These are phyloP conservation scores for Heterodera carotae DNA, from an alignment of 1,140 invertebrate species.

Conservation along the genomic window DNA sequence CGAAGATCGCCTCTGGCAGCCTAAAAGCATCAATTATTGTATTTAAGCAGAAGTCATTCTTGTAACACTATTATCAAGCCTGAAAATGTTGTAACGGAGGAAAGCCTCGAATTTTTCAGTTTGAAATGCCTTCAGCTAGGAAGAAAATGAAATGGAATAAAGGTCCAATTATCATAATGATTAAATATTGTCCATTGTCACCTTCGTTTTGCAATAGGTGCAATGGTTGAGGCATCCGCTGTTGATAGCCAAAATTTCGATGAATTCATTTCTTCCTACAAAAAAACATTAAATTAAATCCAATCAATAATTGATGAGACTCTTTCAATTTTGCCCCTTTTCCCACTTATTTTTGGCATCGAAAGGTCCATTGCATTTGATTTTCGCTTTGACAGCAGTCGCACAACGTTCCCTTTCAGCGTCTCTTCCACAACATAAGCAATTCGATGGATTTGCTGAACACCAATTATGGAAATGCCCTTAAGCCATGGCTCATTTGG, in stretches of 20 bases:
- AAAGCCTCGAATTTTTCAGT: too few relatives aligned
- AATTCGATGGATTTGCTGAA: slow-evolving; percentile 96
- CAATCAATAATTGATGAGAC: too few relatives aligned
- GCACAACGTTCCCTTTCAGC: slow-evolving; percentile 76
- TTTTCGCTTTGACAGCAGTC: slow-evolving; percentile 55
- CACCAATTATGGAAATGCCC: slow-evolving; percentile 77
- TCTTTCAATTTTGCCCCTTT: slow-evolving; percentile 66
- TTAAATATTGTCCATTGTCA: neutral
- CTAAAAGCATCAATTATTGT: slow-evolving; percentile 24
- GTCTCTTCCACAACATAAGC: slow-evolving; percentile 87
- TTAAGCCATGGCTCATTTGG: slow-evolving; percentile 59
- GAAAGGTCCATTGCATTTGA: slow-evolving; percentile 17
- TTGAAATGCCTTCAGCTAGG: too few relatives aligned
- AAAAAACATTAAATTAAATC: neutral
- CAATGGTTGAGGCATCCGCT: slow-evolving; percentile 97
- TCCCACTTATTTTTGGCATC: slow-evolving; percentile 72
- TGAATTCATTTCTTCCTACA: slow-evolving; percentile 82
- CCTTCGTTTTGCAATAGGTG: slow-evolving; percentile 98
- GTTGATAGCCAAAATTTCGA: slow-evolving; percentile 97
- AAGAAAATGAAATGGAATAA: neutral
- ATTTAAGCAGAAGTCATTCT: too few relatives aligned
- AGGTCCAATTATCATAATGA: neutral
- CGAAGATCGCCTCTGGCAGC: slow-evolving; percentile 85
- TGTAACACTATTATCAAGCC: too few relatives aligned
- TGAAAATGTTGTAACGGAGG: too few relatives aligned